A percentile compares a stretch with the other conserved stretches of the same genome.
Evolutionary conservation across 2,888 invertebrate species (phyloP).

Genomic region (Drosophila diplacantha): DNA sequence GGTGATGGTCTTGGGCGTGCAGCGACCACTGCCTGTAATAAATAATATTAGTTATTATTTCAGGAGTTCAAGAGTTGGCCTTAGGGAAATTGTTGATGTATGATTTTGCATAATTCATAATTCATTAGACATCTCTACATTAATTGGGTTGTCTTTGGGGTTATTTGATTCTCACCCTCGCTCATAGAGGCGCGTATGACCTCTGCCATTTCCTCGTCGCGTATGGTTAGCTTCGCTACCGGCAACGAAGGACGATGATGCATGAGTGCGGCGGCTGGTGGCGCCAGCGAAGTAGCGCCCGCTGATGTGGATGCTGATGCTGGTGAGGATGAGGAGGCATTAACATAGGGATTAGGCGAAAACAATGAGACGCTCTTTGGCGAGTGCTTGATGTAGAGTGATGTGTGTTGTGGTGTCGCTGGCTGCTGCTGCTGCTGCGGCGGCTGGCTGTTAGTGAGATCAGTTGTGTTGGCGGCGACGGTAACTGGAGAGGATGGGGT

Average conservation of each 20-base stretch:
- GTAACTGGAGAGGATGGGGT: constrained; percentile 20
- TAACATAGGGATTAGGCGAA: constrained; percentile 65
- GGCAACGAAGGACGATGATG: constrained; percentile 75
- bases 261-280: constrained; percentile 61
- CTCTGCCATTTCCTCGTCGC: constrained; percentile 75
- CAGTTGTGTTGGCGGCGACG: constrained; percentile 40
- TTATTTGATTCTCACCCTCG: constrained; percentile 67
- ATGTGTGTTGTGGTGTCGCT: constrained; percentile 56
- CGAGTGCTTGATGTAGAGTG: constrained; percentile 65
- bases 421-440: constrained; percentile 21
- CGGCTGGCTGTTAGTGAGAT: constrained; percentile 47
- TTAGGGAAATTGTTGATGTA: not conserved
- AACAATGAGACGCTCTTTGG: constrained; percentile 64
- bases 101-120: not conserved
- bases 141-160: constrained; percentile 12
- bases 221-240: constrained; percentile 73
- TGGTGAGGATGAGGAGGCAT: constrained; percentile 56
- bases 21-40: constrained; percentile 65
- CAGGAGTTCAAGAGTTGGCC: not conserved
- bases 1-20: constrained; percentile 78
- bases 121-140: not conserved
- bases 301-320: constrained; percentile 46
- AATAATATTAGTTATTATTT: not conserved
- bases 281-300: constrained; percentile 51
- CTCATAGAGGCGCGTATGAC: constrained; percentile 75